These are phyloP conservation scores for Acanthosepion lycidas DNA, from an alignment of 2,888 invertebrate genomes.

Conservation along the genomic window DNA sequence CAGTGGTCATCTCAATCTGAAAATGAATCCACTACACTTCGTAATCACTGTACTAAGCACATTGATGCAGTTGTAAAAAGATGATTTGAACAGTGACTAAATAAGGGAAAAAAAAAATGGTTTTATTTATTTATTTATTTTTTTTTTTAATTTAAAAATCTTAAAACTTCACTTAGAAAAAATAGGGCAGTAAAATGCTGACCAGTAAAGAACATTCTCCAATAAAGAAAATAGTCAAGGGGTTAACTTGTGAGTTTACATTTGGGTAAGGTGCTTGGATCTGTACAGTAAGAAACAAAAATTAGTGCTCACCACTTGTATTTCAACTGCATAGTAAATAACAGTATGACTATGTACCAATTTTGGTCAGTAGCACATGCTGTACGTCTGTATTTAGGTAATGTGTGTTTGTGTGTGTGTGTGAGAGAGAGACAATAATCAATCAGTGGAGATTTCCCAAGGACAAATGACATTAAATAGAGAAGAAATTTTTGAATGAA, in stretches of 20 bases:
- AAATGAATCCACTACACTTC: too few species aligned
- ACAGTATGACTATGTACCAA: background rate
- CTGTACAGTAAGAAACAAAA: background rate
- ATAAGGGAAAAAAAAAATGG: background rate
- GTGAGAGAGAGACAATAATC: background rate
- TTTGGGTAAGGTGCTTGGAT: background rate
- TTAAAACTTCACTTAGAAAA: background rate
- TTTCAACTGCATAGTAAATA: background rate
- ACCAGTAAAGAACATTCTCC: background rate
- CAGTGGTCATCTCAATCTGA: too few species aligned
- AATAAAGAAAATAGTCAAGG: background rate
- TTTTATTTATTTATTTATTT: too few species aligned
- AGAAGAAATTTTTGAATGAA: constrained; percentile 7
- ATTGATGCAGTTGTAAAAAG: too few species aligned
- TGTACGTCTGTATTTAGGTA: background rate
- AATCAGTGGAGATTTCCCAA: background rate
- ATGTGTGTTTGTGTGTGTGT: background rate
- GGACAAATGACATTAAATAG: background rate
- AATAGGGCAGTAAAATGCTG: background rate
- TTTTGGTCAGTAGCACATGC: background rate
- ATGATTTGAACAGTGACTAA: background rate
- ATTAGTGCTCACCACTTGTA: constrained; percentile 20
- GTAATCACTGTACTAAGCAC: too few species aligned
- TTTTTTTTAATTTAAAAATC: background rate
- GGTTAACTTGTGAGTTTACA: background rate